Percentiles rank a stretch among this genome's conserved stretches.
These are phyloP conservation scores for Arremon brunneinucha DNA, from an alignment of 2,797 vertebrate genomes.

Conservation along the genomic window DNA sequence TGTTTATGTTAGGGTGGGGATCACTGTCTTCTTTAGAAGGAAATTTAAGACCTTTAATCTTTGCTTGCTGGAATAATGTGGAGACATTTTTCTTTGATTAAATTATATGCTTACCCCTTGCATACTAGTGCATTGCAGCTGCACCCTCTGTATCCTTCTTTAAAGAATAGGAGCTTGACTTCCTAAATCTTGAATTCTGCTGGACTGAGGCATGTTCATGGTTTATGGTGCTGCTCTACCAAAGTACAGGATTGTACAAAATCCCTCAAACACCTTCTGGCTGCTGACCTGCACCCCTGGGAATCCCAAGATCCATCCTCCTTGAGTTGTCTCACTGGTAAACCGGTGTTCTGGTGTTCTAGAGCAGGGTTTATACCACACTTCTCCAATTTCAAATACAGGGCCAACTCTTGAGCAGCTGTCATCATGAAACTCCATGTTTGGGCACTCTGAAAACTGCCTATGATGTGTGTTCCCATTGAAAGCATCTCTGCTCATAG, in stretches of 20 bases:
- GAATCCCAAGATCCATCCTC: background rate
- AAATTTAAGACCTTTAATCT: conserved; percentile 33
- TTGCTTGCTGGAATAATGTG: background rate
- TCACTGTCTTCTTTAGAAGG: conserved; percentile 8
- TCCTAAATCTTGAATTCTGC: background rate
- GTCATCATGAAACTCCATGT: background rate
- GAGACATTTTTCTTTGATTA: background rate
- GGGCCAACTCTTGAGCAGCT: background rate
- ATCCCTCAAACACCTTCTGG: background rate
- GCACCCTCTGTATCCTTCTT: background rate
- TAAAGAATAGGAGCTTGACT: background rate
- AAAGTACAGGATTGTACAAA: background rate
- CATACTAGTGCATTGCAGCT: background rate
- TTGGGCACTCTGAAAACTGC: background rate
- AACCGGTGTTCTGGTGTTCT: background rate
- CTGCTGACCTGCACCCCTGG: background rate
- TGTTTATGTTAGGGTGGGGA: background rate
- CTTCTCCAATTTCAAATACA: background rate
- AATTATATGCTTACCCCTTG: background rate
- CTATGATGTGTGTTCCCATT: background rate
- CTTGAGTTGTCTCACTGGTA: accelerated
- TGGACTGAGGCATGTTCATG: background rate
- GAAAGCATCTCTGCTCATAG: background rate
- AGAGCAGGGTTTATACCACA: background rate
- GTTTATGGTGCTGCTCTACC: background rate